These are phyloP conservation scores for Eulemur coronatus DNA, from an alignment of 2,797 vertebrate species.

Conservation along the genomic window DNA sequence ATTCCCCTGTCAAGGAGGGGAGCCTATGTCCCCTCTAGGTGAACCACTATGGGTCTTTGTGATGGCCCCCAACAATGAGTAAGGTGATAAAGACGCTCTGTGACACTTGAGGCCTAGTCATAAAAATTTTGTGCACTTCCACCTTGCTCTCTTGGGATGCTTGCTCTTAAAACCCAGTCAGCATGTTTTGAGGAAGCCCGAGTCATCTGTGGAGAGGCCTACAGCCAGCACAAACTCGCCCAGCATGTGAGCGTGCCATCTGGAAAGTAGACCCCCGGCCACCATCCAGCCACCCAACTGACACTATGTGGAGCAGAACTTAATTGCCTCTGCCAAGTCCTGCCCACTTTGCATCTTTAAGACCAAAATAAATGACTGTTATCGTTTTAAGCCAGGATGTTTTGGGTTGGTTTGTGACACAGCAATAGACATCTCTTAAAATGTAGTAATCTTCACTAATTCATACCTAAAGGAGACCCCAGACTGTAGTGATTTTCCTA, in stretches of 20 bases:
- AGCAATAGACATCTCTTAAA: background rate
- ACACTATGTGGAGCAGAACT: no score
- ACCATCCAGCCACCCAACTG: background rate
- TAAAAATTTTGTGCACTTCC: background rate
- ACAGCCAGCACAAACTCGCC: background rate
- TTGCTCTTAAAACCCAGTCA: background rate
- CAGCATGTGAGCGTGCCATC: fast-evolving
- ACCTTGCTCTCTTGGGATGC: background rate
- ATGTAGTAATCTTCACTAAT: conserved; percentile 5
- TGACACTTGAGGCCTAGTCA: background rate
- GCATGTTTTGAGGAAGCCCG: background rate
- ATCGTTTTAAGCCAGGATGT: background rate
- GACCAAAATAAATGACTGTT: background rate
- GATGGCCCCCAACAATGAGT: background rate
- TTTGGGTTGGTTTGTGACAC: background rate
- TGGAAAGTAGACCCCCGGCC: background rate
- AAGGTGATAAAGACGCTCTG: background rate
- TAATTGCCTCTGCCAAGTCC: background rate
- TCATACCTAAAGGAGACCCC: background rate
- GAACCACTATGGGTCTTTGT: background rate
- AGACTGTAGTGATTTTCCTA: background rate
- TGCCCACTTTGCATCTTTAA: background rate
- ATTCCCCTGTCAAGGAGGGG: background rate
- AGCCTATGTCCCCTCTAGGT: background rate
- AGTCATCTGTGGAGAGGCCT: background rate